Evolutionary conservation across 2,797 vertebrate species (phyloP).

Genomic region (Manis javanica): DNA sequence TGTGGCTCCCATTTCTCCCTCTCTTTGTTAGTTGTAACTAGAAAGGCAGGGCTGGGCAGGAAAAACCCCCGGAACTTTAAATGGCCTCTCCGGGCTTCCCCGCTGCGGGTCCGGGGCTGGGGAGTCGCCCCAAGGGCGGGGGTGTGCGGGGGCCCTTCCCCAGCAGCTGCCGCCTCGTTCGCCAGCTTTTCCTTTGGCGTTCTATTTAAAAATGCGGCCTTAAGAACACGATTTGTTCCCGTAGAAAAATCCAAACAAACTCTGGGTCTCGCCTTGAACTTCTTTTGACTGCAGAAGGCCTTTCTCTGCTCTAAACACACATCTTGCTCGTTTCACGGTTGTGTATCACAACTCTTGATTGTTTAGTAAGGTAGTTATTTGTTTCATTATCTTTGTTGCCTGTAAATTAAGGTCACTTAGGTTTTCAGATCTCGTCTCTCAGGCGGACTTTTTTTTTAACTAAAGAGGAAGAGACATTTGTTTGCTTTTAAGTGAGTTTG

Average conservation of each 20-base stretch:
- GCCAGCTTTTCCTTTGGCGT: constrained; percentile 79
- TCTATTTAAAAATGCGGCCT: constrained; percentile 81
- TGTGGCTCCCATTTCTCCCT: constrained; percentile 77
- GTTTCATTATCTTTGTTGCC: constrained; percentile 69
- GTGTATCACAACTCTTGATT: constrained; percentile 75
- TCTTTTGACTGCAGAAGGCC: constrained; percentile 75
- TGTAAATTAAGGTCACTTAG: constrained; percentile 73
- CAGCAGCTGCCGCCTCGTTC: constrained; percentile 78
- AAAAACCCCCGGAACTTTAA: constrained; percentile 82
- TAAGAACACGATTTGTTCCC: constrained; percentile 65
- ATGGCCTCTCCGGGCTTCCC: constrained; percentile 80
- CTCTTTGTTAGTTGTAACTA: constrained; percentile 92
- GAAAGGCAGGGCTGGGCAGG: constrained; percentile 79
- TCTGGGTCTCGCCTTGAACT: constrained; percentile 75
- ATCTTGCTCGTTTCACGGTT: constrained; percentile 67
- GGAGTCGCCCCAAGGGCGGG: constrained; percentile 81
- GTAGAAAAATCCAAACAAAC: constrained; percentile 66
- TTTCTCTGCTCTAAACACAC: constrained; percentile 57
- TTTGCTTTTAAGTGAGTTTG: constrained; percentile 77
- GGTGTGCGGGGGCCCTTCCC: constrained; percentile 77
- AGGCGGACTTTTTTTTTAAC: constrained; percentile 52
- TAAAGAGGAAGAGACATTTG: constrained; percentile 77
- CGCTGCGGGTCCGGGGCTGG: constrained; percentile 77
- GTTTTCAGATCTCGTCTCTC: constrained; percentile 65
- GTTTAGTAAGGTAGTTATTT: constrained; percentile 18